Conservation (phyloP, 2,797 vertebrate species). For the Gymnocypris eckloni region DNA sequence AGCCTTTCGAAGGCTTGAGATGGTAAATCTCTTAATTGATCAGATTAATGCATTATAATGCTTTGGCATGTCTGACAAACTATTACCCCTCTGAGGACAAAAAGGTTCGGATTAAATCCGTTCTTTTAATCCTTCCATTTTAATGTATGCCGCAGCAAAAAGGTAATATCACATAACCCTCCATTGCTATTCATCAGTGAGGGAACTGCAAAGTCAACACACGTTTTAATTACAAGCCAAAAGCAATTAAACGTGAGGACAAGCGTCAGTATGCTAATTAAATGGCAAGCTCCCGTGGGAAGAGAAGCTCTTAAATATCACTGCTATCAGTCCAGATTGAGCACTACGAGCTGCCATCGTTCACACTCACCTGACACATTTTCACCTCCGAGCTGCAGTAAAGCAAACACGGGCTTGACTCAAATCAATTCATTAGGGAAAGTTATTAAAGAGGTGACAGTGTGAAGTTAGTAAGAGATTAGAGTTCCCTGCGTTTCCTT, state of each 20-base stretch:
- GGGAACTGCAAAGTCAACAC: constrained; percentile 83
- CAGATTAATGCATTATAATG: constrained; percentile 57
- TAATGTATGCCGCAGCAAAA: constrained; percentile 78
- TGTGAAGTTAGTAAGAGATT: constrained; percentile 41
- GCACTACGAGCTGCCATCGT: constrained; percentile 72
- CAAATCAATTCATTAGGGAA: constrained; percentile 62
- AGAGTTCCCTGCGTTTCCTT: constrained; percentile 28
- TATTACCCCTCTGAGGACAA: constrained; percentile 55
- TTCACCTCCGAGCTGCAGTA: constrained; percentile 70
- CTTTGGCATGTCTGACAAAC: constrained; percentile 58
- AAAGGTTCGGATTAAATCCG: constrained; percentile 62
- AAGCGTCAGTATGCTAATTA: constrained; percentile 80
- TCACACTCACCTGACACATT: constrained; percentile 68
- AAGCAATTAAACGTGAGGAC: constrained; percentile 82
- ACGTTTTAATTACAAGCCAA: constrained; percentile 82
- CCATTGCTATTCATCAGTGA: constrained; percentile 83
- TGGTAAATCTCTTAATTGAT: constrained; percentile 55
- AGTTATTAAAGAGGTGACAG: constrained; percentile 39
- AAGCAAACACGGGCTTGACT: constrained; percentile 72
- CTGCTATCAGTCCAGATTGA: constrained; percentile 70
- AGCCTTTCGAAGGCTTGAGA: constrained; percentile 33
- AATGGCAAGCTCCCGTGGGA: constrained; percentile 77
- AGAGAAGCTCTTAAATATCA: constrained; percentile 79
- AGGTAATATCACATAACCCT: constrained; percentile 82
- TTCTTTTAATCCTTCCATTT: constrained; percentile 64